Evolutionary conservation across 53 echinoderm and acorn worm species (phyloP).

Genomic region (Echinarachnius parma): DNA sequence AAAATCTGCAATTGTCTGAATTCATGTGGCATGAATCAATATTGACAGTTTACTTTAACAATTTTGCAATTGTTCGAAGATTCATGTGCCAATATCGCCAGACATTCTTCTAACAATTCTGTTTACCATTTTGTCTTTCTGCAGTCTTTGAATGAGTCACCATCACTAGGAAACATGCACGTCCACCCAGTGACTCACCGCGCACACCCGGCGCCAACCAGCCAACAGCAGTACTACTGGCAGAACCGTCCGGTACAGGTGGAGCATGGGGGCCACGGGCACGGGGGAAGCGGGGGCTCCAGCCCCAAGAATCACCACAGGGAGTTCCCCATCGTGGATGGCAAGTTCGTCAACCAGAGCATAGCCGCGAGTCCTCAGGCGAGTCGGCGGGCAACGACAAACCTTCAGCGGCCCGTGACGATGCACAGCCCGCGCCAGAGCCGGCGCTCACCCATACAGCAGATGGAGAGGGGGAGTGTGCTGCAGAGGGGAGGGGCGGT

Average conservation of each 20-base stretch:
- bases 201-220: conserved; percentile 23
- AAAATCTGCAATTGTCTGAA: no score
- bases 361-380: conserved; percentile 30
- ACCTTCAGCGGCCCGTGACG: conserved; percentile 33
- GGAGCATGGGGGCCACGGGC: conserved; percentile 4
- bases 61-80: no score
- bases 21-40: no score
- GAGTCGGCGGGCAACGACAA: conserved; percentile 1
- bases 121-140: no score
- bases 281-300: no score
- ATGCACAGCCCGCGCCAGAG: conserved; percentile 41
- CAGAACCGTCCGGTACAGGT: conserved; percentile 38
- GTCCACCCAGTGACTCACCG: conserved; percentile 22
- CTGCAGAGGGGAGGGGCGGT: conserved; percentile 42
- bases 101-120: no score
- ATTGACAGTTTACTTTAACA: no score
- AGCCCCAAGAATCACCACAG: conserved; percentile 45
- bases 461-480: conserved; percentile 21
- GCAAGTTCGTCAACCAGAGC: conserved; percentile 44
- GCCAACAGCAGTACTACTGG: conserved; percentile 50
- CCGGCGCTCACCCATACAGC: conserved; percentile 25
- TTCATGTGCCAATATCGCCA: no score
- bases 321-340: conserved; percentile 43
- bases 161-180: conserved; percentile 22
- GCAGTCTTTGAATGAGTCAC: conserved; percentile 28